Evolutionary conservation across 2,113 vertebrate species (phyloP).

Genomic region (Antechinus flavipes): DNA sequence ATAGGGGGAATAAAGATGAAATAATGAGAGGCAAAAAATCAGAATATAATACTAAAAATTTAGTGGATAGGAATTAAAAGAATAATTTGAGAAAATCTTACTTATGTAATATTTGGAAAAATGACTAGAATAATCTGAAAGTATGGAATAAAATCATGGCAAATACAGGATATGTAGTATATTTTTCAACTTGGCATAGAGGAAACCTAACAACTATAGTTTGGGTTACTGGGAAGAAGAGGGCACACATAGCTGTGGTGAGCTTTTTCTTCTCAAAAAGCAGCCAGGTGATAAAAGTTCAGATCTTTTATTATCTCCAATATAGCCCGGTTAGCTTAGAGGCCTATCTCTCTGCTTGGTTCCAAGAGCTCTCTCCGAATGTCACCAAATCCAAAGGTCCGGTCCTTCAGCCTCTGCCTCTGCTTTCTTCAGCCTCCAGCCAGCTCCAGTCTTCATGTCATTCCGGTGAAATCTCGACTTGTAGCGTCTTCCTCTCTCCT

Average conservation of each 20-base stretch:
- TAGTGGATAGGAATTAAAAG: not conserved
- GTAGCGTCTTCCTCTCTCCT: too few species aligned
- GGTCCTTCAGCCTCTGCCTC: too few species aligned
- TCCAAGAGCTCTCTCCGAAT: too few species aligned
- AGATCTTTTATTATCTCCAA: too few species aligned
- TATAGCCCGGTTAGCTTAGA: too few species aligned
- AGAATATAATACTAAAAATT: slow-evolving; percentile 27
- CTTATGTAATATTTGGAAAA: slow-evolving; percentile 8
- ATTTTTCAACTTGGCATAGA: not conserved
- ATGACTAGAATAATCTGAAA: not conserved
- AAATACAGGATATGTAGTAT: not conserved
- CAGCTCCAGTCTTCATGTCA: too few species aligned
- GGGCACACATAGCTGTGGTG: not conserved
- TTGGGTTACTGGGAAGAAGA: not conserved
- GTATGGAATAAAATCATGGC: not conserved
- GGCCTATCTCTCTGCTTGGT: too few species aligned
- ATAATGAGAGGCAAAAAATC: not conserved
- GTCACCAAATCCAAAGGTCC: too few species aligned
- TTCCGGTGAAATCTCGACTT: too few species aligned
- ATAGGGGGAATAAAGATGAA: slow-evolving; percentile 39
- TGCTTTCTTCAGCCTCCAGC: too few species aligned
- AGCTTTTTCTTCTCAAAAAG: too few species aligned
- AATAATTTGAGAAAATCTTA: slow-evolving; percentile 8
- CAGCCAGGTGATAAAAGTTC: too few species aligned
- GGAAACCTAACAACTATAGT: not conserved